Conservation (phyloP, 2,888 invertebrate species). For the Limenitis arthemis region DNA sequence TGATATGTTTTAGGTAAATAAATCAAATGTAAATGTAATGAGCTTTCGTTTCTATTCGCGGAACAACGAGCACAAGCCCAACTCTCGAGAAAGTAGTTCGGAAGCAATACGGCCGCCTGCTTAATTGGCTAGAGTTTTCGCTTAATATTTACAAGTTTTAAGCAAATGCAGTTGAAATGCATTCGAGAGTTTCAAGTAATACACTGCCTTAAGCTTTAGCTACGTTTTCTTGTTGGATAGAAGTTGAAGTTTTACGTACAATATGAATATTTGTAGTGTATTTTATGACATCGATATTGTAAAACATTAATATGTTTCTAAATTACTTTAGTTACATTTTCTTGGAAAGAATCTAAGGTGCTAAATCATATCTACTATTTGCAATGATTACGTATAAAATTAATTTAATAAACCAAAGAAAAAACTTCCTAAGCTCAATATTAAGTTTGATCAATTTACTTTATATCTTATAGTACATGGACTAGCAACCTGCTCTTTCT, state of each 20-base stretch:
- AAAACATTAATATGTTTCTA: no score
- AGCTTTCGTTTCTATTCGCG: slow-evolving; percentile 43
- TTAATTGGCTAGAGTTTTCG: slow-evolving; percentile 60
- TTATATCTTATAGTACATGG: no score
- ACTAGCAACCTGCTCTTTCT: no score
- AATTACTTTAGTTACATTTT: no score
- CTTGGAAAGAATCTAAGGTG: no score
- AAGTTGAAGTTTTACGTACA: slow-evolving; percentile 30
- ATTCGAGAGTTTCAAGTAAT: slow-evolving; percentile 38
- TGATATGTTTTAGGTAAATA: slow-evolving; percentile 30
- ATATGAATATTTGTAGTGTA: background rate
- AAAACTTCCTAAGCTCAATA: no score
- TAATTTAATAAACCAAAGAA: no score
- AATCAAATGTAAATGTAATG: slow-evolving; percentile 45
- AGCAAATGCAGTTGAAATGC: slow-evolving; percentile 48
- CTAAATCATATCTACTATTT: no score
- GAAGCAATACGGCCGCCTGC: slow-evolving; percentile 44
- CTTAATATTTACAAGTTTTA: slow-evolving; percentile 56
- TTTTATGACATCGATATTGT: background rate
- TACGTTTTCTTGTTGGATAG: slow-evolving; percentile 33
- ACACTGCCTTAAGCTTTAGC: slow-evolving; percentile 32
- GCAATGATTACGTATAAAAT: no score
- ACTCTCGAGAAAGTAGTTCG: slow-evolving; percentile 43
- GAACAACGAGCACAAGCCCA: slow-evolving; percentile 34
- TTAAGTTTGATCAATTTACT: no score